Evolutionary conservation across 2,797 vertebrate genomes (phyloP), one percentile per base, ranked within the genome.

Genomic region (Tiaroga cobitis): DNA sequence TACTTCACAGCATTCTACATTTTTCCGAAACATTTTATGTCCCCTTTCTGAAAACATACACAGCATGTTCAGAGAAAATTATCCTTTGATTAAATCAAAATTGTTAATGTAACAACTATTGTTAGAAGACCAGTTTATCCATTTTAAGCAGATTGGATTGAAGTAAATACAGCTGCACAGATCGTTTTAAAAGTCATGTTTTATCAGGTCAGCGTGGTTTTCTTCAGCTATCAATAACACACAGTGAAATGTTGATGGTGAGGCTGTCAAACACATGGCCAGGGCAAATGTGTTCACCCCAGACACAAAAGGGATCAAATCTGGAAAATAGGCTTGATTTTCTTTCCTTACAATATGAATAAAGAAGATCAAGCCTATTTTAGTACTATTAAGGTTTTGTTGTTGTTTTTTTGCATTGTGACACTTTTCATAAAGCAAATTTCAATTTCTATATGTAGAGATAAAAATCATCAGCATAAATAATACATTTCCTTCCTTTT

Each of bases 161-260:
- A 54, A 75, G 73, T 74, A n/a, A 26, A 54, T 32, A 85, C 39
- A 37, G 56, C 24, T 29, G 43, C 11, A 21, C 34, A 43, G 0
- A 32, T 46, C 3, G 26, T 4, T 69, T 56, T 80, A 74, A 82
- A 88, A 82, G 54, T 65, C 84, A 68, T 82, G 80, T 73, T 90
- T 89, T 85, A 89, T 89, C 76, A 83, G 61, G 41, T 89, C 70
- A 89, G 80, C 26, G 34, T 85, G 61, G 13, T 93, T 87, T 81
- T 92, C 49, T 89, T 87, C 86, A 85, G 69, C 39, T 63, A 79
- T 8, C 85, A 80, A 83, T 65, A 78, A 79, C 37, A 77, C 32
- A 24, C 49, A 56, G n/a, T 41, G 39, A 46, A 65, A 43, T 46
- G 56, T 5, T 24, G 24, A 41, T 10, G 34, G 13, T 5, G 34